phyloP scores from a whole-genome alignment of 2,888 invertebrate genomes.

The Ormia ochracea region DNA sequence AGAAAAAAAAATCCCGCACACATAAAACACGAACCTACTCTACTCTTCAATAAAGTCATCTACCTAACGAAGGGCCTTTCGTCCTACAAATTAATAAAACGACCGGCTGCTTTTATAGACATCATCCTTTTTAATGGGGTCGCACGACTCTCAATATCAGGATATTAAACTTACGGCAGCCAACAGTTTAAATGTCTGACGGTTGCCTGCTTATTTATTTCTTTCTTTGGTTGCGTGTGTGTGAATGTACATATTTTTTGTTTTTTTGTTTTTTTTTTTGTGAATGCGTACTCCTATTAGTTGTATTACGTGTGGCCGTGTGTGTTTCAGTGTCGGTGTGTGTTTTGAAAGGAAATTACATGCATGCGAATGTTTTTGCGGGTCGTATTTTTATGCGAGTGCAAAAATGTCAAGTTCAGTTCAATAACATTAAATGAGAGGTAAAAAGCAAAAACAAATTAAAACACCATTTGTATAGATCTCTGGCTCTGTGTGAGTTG shows the following conservation, averaged over 20 bases:
- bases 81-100: slow-evolving; percentile 14
- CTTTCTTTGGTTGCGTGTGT: background rate
- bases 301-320: background rate
- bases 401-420: slow-evolving; percentile 76
- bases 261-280: no score
- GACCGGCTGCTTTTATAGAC: slow-evolving; percentile 33
- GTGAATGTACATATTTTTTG: background rate
- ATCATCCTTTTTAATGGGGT: slow-evolving; percentile 57
- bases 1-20: background rate
- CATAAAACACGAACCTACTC: background rate
- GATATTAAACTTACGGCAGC: slow-evolving; percentile 53
- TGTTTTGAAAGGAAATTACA: background rate
- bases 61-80: background rate
- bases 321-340: background rate
- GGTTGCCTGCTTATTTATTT: background rate
- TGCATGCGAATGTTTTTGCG: slow-evolving; percentile 26
- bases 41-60: no score
- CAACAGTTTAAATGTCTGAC: slow-evolving; percentile 47
- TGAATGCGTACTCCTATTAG: background rate
- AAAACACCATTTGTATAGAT: background rate
- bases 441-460: slow-evolving; percentile 22
- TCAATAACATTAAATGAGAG: slow-evolving; percentile 71
- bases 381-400: slow-evolving; percentile 64
- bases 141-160: slow-evolving; percentile 50
- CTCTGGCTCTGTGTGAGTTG: background rate